A percentile compares a stretch with the other conserved stretches of the same genome.
These are phyloP conservation scores for Rhynchonycteris naso DNA, from an alignment of 2,797 vertebrate species.

Conservation along the genomic window DNA sequence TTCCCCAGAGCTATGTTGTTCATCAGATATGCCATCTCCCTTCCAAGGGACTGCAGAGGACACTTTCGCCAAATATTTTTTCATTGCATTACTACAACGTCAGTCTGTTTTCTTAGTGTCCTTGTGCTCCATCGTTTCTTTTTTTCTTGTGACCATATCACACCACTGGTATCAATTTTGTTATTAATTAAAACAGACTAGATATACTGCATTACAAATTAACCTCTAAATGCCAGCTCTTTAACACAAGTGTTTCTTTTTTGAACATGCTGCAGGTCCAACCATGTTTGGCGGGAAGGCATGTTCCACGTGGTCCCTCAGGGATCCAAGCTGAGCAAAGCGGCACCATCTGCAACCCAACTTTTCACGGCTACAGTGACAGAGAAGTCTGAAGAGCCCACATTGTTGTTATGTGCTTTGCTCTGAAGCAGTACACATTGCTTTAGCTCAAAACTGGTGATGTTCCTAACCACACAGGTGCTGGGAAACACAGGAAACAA, in stretches of 20 bases:
- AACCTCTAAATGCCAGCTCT: background rate
- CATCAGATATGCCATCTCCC: background rate
- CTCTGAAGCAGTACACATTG: background rate
- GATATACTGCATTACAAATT: background rate
- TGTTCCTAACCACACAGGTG: background rate
- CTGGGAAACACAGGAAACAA: background rate
- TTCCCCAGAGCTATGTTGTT: background rate
- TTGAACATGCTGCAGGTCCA: background rate
- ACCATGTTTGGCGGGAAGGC: no score
- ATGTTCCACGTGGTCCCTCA: background rate
- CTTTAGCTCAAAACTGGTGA: background rate
- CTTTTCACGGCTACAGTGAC: background rate
- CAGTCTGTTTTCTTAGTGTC: background rate
- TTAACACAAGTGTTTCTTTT: background rate
- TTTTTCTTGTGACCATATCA: background rate
- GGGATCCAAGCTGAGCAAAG: background rate
- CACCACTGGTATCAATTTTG: background rate
- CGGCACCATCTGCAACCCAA: background rate
- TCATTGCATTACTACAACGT: background rate
- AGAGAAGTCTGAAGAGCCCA: background rate
- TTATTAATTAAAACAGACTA: background rate
- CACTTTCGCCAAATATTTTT: background rate
- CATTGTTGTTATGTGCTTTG: background rate
- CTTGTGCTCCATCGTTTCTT: background rate
- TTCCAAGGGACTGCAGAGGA: background rate